Conservation (phyloP, 2,113 vertebrate species). For the Sphyrna mokarran region DNA sequence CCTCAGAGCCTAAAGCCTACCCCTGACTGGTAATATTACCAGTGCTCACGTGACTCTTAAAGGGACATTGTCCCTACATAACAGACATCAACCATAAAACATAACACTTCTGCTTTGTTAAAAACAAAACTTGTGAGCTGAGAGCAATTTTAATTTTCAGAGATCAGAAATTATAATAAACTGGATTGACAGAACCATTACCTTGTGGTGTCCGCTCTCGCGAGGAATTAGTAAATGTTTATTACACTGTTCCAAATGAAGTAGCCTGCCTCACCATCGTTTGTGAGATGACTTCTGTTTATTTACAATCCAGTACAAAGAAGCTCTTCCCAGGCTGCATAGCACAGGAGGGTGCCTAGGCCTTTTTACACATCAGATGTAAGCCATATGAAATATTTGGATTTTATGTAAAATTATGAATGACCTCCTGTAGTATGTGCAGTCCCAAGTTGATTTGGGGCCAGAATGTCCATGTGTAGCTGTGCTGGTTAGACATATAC, state of each 20-base stretch:
- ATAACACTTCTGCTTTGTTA: background rate
- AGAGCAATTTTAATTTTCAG: background rate
- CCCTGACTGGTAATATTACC: no score
- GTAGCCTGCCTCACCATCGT: background rate
- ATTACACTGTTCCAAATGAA: background rate
- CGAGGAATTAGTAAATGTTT: background rate
- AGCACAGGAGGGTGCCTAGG: background rate
- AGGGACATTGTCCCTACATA: no score
- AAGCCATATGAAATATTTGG: slow-evolving; percentile 8
- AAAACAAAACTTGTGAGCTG: background rate
- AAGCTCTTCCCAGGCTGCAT: background rate
- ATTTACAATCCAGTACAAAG: background rate
- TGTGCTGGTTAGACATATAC: slow-evolving; percentile 13
- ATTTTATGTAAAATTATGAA: slow-evolving; percentile 16
- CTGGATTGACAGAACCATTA: background rate
- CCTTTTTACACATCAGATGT: slow-evolving; percentile 2
- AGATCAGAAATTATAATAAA: background rate
- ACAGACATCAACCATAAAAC: no score
- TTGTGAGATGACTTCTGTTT: background rate
- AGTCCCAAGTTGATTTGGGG: slow-evolving; percentile 9
- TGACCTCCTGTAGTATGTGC: slow-evolving; percentile 4
- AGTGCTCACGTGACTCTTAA: no score
- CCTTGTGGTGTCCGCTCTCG: background rate
- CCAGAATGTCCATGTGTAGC: background rate
- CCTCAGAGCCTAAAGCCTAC: no score